These are phyloP conservation scores for Acleris cristana DNA, from an alignment of 2,888 invertebrate species.

Conservation along the genomic window DNA sequence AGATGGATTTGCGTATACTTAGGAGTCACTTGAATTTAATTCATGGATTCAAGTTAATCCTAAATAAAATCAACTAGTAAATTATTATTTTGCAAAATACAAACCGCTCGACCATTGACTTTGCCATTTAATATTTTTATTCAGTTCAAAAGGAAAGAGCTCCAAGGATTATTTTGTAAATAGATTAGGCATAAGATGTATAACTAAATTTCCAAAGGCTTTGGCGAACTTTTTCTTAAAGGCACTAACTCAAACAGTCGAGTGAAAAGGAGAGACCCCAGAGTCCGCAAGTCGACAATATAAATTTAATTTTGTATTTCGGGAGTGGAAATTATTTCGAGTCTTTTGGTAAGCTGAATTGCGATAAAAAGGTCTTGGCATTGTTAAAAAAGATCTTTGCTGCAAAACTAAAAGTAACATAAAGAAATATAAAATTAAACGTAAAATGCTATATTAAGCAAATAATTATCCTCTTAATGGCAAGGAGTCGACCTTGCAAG, in stretches of 20 bases:
- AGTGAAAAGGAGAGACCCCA: conserved; percentile 12
- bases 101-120: neutral
- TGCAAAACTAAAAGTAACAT: too few species aligned
- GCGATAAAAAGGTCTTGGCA: neutral
- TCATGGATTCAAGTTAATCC: too few species aligned
- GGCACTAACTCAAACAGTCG: conserved; percentile 9
- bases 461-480: too few species aligned
- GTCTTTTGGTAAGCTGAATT: neutral
- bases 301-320: conserved; percentile 25
- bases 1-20: too few species aligned
- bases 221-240: conserved; percentile 4
- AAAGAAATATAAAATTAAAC: too few species aligned
- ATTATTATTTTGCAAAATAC: too few species aligned
- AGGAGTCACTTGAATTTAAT: too few species aligned
- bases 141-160: neutral
- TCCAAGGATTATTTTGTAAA: neutral
- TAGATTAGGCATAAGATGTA: conserved; percentile 6
- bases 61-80: too few species aligned
- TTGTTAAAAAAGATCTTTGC: too few species aligned
- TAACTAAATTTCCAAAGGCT: conserved; percentile 1
- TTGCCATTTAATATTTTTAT: neutral
- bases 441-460: neutral
- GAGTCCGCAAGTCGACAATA: conserved; percentile 12
- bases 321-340: conserved; percentile 12
- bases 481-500: too few species aligned